Conservation (phyloP, 2,888 invertebrate genomes). For the Pandemis corylana region DNA sequence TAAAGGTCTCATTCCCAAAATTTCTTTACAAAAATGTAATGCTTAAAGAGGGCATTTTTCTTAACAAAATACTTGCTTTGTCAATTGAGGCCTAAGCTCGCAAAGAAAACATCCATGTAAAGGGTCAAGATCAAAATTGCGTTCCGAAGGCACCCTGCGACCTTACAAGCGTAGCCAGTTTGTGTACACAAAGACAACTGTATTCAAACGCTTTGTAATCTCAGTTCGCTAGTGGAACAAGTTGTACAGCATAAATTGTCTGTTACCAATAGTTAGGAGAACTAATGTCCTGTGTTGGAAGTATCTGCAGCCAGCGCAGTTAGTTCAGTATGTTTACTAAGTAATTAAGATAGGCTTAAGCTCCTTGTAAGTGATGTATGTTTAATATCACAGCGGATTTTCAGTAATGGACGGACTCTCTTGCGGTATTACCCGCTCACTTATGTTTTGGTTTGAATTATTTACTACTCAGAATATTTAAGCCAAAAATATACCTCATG, state of each 20-base stretch:
- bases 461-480: no score
- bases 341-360: constrained; percentile 57
- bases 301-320: constrained; percentile 51
- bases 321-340: constrained; percentile 59
- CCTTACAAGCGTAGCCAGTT: constrained; percentile 11
- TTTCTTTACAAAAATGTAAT: not conserved
- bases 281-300: constrained; percentile 44
- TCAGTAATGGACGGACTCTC: constrained; percentile 38
- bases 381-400: constrained; percentile 34
- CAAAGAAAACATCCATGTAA: constrained; percentile 8
- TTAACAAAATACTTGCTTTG: constrained; percentile 3
- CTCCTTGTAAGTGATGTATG: constrained; percentile 38
- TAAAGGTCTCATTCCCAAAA: not conserved
- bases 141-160: not conserved
- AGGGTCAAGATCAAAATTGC: constrained; percentile 19
- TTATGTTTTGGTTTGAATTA: constrained; percentile 2
- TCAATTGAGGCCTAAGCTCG: constrained; percentile 9
- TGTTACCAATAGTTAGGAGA: constrained; percentile 49
- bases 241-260: constrained; percentile 66
- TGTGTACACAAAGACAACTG: constrained; percentile 54
- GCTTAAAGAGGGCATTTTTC: not conserved
- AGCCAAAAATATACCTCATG: no score
- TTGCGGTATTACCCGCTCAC: constrained; percentile 3
- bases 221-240: constrained; percentile 44
- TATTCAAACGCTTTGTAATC: constrained; percentile 42